Conservation (phyloP, 2,888 invertebrate genomes). For the Polylopha cassiicola region DNA sequence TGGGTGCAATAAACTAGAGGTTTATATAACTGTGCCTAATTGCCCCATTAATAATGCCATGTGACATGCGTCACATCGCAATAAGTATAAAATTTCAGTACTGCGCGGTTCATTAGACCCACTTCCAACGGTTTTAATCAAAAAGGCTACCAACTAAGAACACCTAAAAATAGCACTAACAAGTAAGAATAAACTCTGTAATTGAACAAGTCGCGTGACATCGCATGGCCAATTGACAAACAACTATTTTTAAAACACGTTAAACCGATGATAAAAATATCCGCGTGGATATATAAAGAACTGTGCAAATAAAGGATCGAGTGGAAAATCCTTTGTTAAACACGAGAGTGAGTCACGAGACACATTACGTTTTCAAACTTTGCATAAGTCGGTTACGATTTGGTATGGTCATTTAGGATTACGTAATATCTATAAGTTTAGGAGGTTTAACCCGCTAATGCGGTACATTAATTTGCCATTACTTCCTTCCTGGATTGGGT, state of each 20-base stretch:
- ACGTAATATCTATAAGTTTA: too few relatives aligned
- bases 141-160: constrained; percentile 59
- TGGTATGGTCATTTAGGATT: too few relatives aligned
- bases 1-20: too few relatives aligned
- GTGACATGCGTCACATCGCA: constrained; percentile 46
- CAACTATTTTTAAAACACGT: constrained; percentile 56
- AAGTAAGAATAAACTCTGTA: constrained; percentile 51
- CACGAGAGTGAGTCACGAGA: too few relatives aligned
- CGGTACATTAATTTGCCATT: too few relatives aligned
- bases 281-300: constrained; percentile 18
- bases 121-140: constrained; percentile 44
- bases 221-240: constrained; percentile 43
- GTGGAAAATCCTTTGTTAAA: too few relatives aligned
- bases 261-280: constrained; percentile 25
- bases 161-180: constrained; percentile 61
- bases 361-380: too few relatives aligned
- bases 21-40: constrained; percentile 12
- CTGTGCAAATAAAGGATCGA: constrained; percentile 7
- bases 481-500: too few relatives aligned
- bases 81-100: constrained; percentile 51
- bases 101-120: constrained; percentile 39
- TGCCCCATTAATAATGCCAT: constrained; percentile 25
- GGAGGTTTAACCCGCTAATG: too few relatives aligned
- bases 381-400: too few relatives aligned
- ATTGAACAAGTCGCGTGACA: constrained; percentile 51